phyloP scores from a whole-genome alignment of 2,113 vertebrate genomes.

The Gracilinanus agilis region DNA sequence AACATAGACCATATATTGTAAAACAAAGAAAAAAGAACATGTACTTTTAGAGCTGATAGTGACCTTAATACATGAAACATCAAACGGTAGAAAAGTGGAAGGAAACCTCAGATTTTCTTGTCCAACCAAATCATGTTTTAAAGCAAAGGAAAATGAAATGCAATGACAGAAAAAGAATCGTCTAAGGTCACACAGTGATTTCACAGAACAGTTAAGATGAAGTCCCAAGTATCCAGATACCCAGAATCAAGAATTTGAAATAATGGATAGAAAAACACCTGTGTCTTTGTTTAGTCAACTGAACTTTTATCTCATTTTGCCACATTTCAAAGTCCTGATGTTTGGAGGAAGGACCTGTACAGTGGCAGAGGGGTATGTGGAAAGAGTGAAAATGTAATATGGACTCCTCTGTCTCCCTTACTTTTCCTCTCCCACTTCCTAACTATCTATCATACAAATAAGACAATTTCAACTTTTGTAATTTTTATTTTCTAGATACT shows the following conservation, averaged over 20 bases:
- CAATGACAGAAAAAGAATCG: background rate
- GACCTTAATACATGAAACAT: background rate
- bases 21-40: background rate
- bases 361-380: background rate
- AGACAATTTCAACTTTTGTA: background rate
- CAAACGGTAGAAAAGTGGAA: background rate
- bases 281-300: background rate
- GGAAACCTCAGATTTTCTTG: background rate
- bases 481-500: background rate
- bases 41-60: background rate
- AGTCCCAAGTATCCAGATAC: background rate
- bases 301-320: background rate
- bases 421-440: background rate
- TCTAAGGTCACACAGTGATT: background rate
- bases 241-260: background rate
- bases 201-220: background rate
- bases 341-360: background rate
- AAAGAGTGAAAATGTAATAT: background rate
- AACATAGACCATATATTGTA: too few species aligned
- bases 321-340: background rate
- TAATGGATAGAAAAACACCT: background rate
- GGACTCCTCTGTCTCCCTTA: background rate
- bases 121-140: background rate
- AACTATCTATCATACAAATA: background rate
- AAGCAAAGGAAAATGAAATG: background rate